Base-by-base conservation (phyloP, 2,113 vertebrate genomes). In the Malaclemys terrapin region DNA sequence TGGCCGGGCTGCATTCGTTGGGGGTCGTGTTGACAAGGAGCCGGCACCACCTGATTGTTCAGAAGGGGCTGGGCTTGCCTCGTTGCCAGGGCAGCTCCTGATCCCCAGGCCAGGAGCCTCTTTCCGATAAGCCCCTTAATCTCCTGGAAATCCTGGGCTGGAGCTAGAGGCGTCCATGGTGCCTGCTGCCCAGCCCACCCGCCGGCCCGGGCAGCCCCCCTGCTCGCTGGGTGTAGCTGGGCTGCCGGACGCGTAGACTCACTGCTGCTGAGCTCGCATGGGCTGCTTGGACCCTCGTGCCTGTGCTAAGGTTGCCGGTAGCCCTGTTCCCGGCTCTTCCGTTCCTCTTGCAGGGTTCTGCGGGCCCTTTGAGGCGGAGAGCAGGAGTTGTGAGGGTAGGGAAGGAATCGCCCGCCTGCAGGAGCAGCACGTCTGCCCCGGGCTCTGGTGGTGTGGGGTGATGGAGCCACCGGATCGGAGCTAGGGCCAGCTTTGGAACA, bases 21-120 rank as follows among this genome's bases (percentile, higher is more conserved):
- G 72, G 95, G 81, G 91, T 91, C 22, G 2, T 87, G 96, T 90
- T 97, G 96, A 97, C 95, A 97, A 85, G 84, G 91, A 97, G 82
- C 85, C 87, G 91, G 84, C 3, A 0, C 93, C 76, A 91, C 92
- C 25, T 13, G 4, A 80, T 49, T 35, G 59, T 92, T 5, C 12
- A 69, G 3, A 5, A 78, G 57, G 54, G 87, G 84, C 89, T 0
- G 0, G 72, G 78, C 50, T 89, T 93, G 89, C 91, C 65, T 62
- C 80, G 72, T 87, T 82, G 72, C 0, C 1, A 52, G 85, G 83
- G 42, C 88, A 31, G 80, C 54, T 81, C 81, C 87, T 89, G 86
- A 94, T 79, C 52, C 92, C 83, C 75, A 92, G 62, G 31, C 35
- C 57, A 80, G 84, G 89, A 86, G 94, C 93, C 87, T 96, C 87